A percentile compares a stretch with the other conserved stretches of the same genome.
Conservation (phyloP, 2,113 vertebrate species). For the Redunca redunca region DNA sequence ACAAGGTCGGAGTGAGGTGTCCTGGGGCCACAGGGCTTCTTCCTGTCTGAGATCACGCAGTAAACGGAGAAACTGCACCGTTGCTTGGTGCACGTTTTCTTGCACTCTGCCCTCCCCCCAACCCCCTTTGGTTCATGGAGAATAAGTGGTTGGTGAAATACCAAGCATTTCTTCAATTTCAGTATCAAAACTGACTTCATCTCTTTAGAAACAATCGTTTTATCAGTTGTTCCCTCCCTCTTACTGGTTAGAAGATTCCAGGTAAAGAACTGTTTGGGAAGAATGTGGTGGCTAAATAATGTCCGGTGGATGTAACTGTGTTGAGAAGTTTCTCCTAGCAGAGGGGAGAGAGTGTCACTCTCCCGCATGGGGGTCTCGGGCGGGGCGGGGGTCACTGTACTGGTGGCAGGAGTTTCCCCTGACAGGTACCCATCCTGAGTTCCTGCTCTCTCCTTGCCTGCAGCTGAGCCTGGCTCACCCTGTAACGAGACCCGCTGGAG, state of each 20-base stretch:
- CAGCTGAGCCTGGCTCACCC: constrained; percentile 81
- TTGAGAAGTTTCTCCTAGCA: not conserved
- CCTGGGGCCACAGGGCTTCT: not conserved
- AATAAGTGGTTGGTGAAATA: not conserved
- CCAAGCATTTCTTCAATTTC: not conserved
- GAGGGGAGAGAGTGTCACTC: not conserved
- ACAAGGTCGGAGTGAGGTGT: not conserved
- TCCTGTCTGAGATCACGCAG: not conserved
- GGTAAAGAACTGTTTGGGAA: not conserved
- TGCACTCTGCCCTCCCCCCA: not conserved
- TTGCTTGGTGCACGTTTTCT: not conserved
- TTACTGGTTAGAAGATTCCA: not conserved
- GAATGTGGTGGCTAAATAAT: not conserved
- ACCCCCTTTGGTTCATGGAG: not conserved
- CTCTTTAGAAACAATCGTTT: not conserved
- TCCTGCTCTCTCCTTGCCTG: not conserved
- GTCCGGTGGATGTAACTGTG: not conserved
- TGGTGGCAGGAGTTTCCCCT: not conserved
- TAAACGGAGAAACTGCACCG: not conserved
- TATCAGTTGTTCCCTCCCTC: not conserved
- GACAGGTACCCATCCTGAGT: accelerated
- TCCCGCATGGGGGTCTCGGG: not conserved
- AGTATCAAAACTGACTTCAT: not conserved
- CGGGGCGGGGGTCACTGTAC: too few relatives aligned
- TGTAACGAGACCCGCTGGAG: constrained; percentile 92